Evolutionary conservation across 2,888 invertebrate species (phyloP).

Genomic region (Archips xylosteana): DNA sequence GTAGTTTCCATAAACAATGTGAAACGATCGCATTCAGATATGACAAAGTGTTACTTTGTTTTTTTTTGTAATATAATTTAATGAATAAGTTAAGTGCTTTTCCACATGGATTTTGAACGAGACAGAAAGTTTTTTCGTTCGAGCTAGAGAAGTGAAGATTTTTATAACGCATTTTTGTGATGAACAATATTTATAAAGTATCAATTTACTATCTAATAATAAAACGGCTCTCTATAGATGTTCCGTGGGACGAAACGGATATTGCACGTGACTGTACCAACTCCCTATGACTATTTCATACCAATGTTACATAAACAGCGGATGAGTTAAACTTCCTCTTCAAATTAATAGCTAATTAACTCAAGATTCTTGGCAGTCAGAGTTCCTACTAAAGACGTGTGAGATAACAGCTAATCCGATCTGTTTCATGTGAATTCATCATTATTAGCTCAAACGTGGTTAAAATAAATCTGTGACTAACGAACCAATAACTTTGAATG

Average conservation of each 20-base stretch:
- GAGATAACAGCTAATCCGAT: slow-evolving; percentile 1
- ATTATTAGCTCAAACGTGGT: slow-evolving; percentile 4
- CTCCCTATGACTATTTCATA: neutral
- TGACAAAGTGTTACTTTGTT: too few species aligned
- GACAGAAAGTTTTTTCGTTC: too few species aligned
- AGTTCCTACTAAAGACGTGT: neutral
- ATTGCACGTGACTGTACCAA: neutral
- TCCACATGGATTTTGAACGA: too few species aligned
- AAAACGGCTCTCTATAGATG: neutral
- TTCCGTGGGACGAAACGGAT: neutral
- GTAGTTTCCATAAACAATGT: too few species aligned
- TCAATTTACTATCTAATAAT: too few species aligned
- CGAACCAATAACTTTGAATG: neutral
- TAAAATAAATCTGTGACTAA: slow-evolving; percentile 32
- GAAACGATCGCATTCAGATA: too few species aligned
- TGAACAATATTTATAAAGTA: too few species aligned
- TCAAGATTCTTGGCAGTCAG: neutral
- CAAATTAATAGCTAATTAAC: slow-evolving; percentile 14
- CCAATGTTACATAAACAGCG: neutral
- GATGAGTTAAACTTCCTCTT: slow-evolving; percentile 4
- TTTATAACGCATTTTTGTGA: too few species aligned
- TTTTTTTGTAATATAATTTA: too few species aligned
- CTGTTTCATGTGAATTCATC: neutral
- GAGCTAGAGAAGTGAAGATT: too few species aligned
- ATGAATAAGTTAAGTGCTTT: too few species aligned